Conservation (phyloP, 2,797 vertebrate species). For the Rhinoraja longicauda region DNA sequence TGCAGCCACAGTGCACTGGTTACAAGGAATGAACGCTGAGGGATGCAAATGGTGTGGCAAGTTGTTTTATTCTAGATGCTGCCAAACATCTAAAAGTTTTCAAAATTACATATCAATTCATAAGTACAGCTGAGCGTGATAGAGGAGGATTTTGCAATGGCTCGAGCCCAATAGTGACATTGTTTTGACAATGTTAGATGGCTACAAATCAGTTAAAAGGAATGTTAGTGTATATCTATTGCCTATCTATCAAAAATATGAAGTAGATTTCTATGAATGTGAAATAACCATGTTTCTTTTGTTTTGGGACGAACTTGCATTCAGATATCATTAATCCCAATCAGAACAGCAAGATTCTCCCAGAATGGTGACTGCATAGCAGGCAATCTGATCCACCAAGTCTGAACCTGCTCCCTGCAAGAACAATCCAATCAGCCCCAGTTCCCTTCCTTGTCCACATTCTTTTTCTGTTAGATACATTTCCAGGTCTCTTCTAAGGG, state of each 20-base stretch:
- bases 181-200: neutral
- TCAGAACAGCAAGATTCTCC: neutral
- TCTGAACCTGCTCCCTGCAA: too few species aligned
- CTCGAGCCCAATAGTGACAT: neutral
- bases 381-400: too few species aligned
- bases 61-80: too few species aligned
- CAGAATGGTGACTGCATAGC: too few species aligned
- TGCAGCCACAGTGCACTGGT: too few species aligned
- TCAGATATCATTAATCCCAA: neutral
- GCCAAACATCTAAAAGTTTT: neutral
- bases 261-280: neutral
- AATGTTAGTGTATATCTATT: neutral
- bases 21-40: too few species aligned
- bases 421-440: too few species aligned
- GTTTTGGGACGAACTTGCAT: neutral
- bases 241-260: neutral
- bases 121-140: neutral
- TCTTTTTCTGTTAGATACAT: too few species aligned
- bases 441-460: too few species aligned
- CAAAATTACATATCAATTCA: neutral
- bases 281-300: neutral
- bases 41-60: too few species aligned
- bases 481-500: too few species aligned
- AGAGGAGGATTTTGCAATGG: neutral
- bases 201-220: neutral